Base-by-base conservation (phyloP, 1,140 invertebrate genomes). In the Lanistes nyassanus region DNA sequence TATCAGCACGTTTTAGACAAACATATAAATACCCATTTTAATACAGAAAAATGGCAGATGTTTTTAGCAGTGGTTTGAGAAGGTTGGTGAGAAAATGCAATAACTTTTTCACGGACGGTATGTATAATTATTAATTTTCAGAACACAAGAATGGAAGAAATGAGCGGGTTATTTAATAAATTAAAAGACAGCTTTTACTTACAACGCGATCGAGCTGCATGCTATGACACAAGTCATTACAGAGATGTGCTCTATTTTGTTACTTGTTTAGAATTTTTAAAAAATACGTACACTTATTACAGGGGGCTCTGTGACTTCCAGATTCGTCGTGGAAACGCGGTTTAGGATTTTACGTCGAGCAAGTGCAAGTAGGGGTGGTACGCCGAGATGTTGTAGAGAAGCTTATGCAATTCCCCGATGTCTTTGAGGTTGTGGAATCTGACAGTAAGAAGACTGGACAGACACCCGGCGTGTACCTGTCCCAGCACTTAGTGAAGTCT, bases 351-450 rank as follows among this genome's bases (percentile, higher is more conserved):
- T 91, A 96, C 79, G 93, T 97, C 29, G 94, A 94, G 86, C 95
- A 94, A 66, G 92, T 93, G 84, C 95, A 97, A 92, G 94, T 97
- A 65, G 96, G 96, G 56, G 90, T 97, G 58, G 92, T 98, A 74
- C 91, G 93, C 84, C 93, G 93, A 31, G 93, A 96, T 90, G 93
- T 97, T 55, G 91, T 94, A 84, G 92, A 93, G 85, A 91, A 95
- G 84, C 91, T 97, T 26, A 53, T 92, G 87, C 80, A 86, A 56
- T 95, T 94, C 89, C 94, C 95, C 42, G 93, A 97, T 90, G 94
- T 96, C 82, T 95, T 96, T 88, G 69, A 91, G 6, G 70, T 72
- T 6, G 70, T 72, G 21, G 34, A 56, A 92, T 21, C 79, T 29
- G 58, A 56, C 13, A 72, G 55, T 34, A 78, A 77, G 36, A 60